Percentiles rank a stretch among this genome's conserved stretches.
Evolutionary conservation across 2,797 vertebrate genomes (phyloP).

Genomic region (Leptatherina wallacei): DNA sequence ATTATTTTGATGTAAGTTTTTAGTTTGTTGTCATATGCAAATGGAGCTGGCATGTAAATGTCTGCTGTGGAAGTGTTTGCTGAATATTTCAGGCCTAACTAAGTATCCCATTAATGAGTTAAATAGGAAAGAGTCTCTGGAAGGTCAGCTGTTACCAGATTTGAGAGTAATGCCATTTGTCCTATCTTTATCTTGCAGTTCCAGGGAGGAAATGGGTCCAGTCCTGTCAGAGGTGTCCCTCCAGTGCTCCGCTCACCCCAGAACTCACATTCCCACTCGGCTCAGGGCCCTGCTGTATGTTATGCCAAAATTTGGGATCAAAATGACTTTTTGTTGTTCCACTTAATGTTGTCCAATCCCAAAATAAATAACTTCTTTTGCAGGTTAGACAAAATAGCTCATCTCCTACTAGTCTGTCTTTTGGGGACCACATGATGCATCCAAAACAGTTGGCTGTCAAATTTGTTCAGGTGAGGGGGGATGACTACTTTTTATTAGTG

Average conservation of each 20-base stretch:
- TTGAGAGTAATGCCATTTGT: slow-evolving; percentile 28
- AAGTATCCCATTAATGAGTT: slow-evolving; percentile 22
- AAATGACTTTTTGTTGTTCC: slow-evolving; percentile 8
- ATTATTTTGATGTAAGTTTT: slow-evolving; percentile 97
- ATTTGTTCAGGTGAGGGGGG: slow-evolving; percentile 90
- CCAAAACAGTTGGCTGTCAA: slow-evolving; percentile 96
- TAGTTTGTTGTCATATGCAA: slow-evolving; percentile 6
- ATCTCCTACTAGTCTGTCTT: slow-evolving; percentile 95
- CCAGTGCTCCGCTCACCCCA: slow-evolving; percentile 95
- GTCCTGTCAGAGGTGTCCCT: slow-evolving; percentile 94
- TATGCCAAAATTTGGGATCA: background rate
- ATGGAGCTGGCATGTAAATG: background rate
- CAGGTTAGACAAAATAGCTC: slow-evolving; percentile 97
- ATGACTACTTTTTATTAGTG: background rate
- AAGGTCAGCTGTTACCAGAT: slow-evolving; percentile 24
- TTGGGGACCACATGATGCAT: slow-evolving; percentile 93
- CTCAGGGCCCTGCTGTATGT: slow-evolving; percentile 93
- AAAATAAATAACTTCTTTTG: slow-evolving; percentile 54
- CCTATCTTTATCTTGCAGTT: slow-evolving; percentile 80
- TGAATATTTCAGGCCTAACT: slow-evolving; percentile 12
- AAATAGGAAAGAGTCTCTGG: slow-evolving; percentile 10
- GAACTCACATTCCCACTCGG: slow-evolving; percentile 96
- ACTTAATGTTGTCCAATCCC: slow-evolving; percentile 4
- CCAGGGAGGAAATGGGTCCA: slow-evolving; percentile 97
- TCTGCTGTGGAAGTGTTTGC: background rate